Evolutionary conservation across 2,888 invertebrate species (phyloP), one percentile per base, ranked within the genome.

Genomic region (Eudemis profundana): DNA sequence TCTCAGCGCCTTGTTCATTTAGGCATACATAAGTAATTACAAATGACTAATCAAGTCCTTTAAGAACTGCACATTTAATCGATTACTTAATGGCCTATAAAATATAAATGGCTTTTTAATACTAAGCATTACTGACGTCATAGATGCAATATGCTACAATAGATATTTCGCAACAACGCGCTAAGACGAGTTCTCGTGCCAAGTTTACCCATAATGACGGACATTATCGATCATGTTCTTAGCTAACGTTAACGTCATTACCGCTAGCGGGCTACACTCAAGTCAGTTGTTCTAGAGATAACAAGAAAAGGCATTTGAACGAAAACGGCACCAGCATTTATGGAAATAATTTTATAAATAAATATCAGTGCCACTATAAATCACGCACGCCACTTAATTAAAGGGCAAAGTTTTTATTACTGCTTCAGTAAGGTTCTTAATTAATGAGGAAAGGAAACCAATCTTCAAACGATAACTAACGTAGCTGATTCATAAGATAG

Each of bases 381-480:
- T 60, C 53, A 59, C 64, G 44, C 57, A 36, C 50, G 64, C 36
- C 46, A 12, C 54, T 59, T 60, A 53, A 60, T 65, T 46, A 60
- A 65, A 65, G 65, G 65, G 40, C 65, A 60, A 59, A 60, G 65
- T 65, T 65, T 53, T 59, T 50, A 53, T 65, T 40, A 65, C 29
- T 36, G 51, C 21, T 59, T 60, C 38, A 57, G 46, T 46, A 46
- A 60, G 29, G 59, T 46, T 27, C 27, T 60, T 60, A 59, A 59
- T 59, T 47, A n/a, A n/a, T n/a, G n/a, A n/a, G n/a, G n/a, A n/a
- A n/a, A 49, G 38, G 59, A 65, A 65, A 46, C 53, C 51, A 57
- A 50, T 44, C 36, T 23, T 44, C 44, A 8, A 36, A 46, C 7
- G 5, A n/a, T 7, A 33, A 17, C 29, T 36, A n/a, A n/a, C n/a